Conservation (phyloP, 2,888 invertebrate species). For the Ferrisia virgata region DNA sequence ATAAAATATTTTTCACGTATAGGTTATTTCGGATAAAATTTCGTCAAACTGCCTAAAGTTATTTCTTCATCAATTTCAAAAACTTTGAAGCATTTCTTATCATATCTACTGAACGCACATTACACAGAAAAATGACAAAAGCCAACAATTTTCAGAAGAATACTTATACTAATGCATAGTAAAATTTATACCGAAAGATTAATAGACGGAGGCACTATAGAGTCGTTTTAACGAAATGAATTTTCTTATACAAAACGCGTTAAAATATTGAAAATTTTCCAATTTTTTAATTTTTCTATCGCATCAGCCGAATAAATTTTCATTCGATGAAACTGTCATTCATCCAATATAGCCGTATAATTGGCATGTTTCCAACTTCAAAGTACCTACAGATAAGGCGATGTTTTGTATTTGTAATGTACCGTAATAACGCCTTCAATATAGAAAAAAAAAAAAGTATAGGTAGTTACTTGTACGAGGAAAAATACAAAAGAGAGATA, state of each 20-base stretch:
- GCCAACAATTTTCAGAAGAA: too few relatives aligned
- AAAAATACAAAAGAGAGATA: too few relatives aligned
- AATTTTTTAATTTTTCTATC: neutral
- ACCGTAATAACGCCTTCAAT: neutral
- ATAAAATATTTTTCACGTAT: too few relatives aligned
- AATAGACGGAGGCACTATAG: too few relatives aligned
- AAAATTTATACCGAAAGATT: too few relatives aligned
- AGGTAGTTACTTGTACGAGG: neutral
- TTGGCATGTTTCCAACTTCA: neutral
- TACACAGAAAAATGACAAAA: too few relatives aligned
- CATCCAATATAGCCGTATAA: neutral
- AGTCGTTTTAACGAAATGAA: neutral
- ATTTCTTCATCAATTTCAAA: too few relatives aligned
- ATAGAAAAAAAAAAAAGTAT: neutral
- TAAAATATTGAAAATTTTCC: neutral
- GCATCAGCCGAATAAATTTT: neutral
- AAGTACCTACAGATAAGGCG: neutral
- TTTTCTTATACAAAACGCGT: neutral
- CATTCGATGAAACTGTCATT: neutral
- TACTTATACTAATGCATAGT: too few relatives aligned
- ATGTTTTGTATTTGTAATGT: neutral
- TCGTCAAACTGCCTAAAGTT: too few relatives aligned
- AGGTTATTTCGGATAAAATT: too few relatives aligned
- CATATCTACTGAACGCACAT: too few relatives aligned
- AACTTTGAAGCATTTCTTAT: too few relatives aligned